Conservation (phyloP, 1,140 invertebrate species). For the Mercenaria mercenaria region DNA sequence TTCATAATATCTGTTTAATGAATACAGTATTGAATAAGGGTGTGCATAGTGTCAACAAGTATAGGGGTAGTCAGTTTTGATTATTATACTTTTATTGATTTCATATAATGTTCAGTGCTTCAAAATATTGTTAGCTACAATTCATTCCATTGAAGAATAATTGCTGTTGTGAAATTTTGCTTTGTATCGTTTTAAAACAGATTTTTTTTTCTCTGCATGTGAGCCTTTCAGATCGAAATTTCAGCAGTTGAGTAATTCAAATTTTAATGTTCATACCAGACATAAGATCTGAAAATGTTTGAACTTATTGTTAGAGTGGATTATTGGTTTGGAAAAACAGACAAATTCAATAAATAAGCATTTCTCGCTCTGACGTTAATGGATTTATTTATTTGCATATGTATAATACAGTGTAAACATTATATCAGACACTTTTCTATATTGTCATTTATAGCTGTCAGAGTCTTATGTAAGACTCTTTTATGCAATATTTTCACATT, state of each 20-base stretch:
- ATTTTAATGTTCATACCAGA: background rate
- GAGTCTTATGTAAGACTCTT: no score
- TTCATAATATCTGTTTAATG: no score
- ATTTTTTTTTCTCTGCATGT: background rate
- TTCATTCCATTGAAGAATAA: no score
- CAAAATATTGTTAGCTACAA: no score
- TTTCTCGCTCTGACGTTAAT: background rate
- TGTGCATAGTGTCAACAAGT: no score
- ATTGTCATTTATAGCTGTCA: background rate
- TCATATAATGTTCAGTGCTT: no score
- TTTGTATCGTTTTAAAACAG: background rate
- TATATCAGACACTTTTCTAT: background rate
- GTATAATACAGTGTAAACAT: slow-evolving; percentile 13
- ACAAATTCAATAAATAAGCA: slow-evolving; percentile 1
- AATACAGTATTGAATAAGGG: no score
- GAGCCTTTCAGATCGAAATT: background rate
- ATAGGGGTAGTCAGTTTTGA: no score
- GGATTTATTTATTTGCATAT: slow-evolving; percentile 26
- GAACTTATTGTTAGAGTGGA: background rate
- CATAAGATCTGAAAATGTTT: background rate
- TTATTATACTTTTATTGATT: no score
- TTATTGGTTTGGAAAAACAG: background rate
- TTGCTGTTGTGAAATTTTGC: no score
- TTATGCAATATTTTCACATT: no score
- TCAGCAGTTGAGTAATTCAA: background rate